phyloP scores from a whole-genome alignment of 1,140 invertebrate species.

The Macrosteles quadrilineatus region DNA sequence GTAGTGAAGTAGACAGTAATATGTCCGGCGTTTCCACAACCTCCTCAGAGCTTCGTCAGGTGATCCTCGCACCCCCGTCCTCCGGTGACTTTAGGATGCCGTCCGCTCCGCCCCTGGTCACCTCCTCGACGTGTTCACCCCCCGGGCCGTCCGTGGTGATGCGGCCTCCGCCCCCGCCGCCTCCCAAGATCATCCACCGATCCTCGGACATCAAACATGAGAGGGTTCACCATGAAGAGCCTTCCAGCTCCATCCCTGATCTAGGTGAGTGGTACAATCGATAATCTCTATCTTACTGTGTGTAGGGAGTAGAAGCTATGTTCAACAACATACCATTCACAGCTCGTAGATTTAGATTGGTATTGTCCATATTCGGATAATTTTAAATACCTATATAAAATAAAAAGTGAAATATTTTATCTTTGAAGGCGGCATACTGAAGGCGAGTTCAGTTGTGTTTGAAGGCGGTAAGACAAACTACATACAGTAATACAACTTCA shows the following conservation, averaged over 20 bases:
- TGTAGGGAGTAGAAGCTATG: no score
- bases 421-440: no score
- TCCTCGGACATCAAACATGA: conserved; percentile 28
- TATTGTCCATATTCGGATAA: no score
- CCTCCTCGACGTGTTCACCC: conserved; percentile 22
- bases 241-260: conserved; percentile 81
- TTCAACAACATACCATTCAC: no score
- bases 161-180: conserved; percentile 32
- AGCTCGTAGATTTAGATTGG: no score
- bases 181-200: conserved; percentile 24
- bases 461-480: no score
- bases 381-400: no score
- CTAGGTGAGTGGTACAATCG: conserved; percentile 76
- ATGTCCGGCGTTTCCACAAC: background rate
- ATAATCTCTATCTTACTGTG: no score
- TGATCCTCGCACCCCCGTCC: conserved; percentile 13
- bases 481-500: no score
- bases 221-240: conserved; percentile 63
- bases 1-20: background rate
- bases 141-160: conserved; percentile 24
- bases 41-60: background rate
- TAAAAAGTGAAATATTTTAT: no score
- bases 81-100: conserved; percentile 32
- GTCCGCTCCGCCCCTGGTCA: conserved; percentile 6
- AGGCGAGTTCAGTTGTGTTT: no score